Evolutionary conservation across 1,140 invertebrate species (phyloP), one percentile per base, ranked within the genome.

Genomic region (Magallana ariakensis): DNA sequence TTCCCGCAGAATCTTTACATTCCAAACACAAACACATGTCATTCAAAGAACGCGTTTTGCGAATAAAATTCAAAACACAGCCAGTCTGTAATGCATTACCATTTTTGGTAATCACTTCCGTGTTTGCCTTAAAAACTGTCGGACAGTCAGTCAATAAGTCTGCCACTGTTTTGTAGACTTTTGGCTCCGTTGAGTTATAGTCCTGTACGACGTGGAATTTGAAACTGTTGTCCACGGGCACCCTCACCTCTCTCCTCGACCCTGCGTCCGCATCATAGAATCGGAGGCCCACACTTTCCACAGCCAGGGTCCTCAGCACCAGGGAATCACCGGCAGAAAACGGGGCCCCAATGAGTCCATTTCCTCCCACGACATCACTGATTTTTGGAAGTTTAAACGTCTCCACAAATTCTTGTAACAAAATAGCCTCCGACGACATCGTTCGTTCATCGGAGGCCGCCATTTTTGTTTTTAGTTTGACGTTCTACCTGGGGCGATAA

Each of bases 201-300:
- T 55, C 66, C 46, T 58, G 57, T 46, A 89, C n/a, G 22, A 89
- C 83, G 56, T 89, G 83, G 83, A 89, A 89, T 83, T 83, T 89
- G 13, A 89, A 66, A 3, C 81, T 60, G 46, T 83, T 89, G 55
- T 89, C 85, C 9, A 85, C 85, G 15, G 88, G 88, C 26, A 89
- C 88, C n/a, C 83, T 80, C 8, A 87, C 88, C 9, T 85, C 85
- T 57, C 83, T 57, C 55, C 80, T 62, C 19, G 85, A 83, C 19
- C 88, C 88, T 80, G 88, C 85, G 46, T 89, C 88, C 15, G 85
- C 60, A 81, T 89, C 88, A 75, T 66, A 85, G 70, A 85, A 89
- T 75, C 82, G 82, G 70, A 89, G 70, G 70, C 75, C n/a, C 62
- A 89, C 58, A 70, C 70, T 87, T 54, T 89, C 85, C 57, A 89